phyloP scores from a whole-genome alignment of 2,888 invertebrate species.

The Chymomyza amoena region DNA sequence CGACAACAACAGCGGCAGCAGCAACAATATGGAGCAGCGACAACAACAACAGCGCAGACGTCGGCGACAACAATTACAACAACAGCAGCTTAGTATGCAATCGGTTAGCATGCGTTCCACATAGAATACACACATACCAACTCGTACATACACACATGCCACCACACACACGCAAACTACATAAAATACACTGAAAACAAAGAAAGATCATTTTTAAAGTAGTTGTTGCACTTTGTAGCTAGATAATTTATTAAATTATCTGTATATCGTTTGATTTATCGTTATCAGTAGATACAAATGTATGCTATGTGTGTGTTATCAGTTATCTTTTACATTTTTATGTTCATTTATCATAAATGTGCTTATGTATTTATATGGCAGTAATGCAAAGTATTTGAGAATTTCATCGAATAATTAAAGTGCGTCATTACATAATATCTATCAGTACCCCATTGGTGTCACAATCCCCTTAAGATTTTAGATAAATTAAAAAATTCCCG shows the following conservation, averaged over 20 bases:
- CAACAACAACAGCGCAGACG: conserved; percentile 43
- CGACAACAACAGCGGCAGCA: background rate
- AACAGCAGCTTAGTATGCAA: conserved; percentile 28
- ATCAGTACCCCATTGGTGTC: too few species aligned
- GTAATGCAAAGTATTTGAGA: background rate
- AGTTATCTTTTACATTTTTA: background rate
- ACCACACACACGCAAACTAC: background rate
- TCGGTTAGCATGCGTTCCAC: conserved; percentile 39
- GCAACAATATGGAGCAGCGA: conserved; percentile 29
- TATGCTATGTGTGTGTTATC: background rate
- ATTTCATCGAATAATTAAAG: background rate
- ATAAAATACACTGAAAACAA: background rate
- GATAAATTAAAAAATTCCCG: too few species aligned
- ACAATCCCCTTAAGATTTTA: too few species aligned
- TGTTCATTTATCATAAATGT: background rate
- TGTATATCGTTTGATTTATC: background rate
- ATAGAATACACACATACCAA: conserved; percentile 6
- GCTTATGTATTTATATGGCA: background rate
- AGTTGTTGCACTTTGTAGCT: background rate
- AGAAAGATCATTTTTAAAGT: background rate
- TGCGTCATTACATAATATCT: background rate
- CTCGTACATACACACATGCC: background rate
- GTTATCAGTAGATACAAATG: background rate
- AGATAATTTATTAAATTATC: background rate
- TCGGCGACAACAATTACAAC: conserved; percentile 17